These are phyloP conservation scores for Macrobrachium rosenbergii DNA, from an alignment of 1,140 invertebrate species.

Conservation along the genomic window DNA sequence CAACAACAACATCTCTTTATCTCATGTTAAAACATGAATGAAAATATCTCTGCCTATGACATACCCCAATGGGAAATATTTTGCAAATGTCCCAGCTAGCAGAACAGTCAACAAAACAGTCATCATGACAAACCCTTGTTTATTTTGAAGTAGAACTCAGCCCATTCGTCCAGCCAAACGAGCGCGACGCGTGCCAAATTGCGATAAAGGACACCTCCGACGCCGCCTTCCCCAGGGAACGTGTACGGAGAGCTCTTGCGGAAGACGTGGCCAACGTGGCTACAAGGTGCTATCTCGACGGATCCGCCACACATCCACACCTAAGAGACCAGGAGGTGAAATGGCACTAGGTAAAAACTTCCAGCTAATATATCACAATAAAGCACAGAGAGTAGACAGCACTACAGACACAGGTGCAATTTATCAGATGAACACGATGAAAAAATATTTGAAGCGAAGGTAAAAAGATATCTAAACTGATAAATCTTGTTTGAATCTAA, in stretches of 20 bases:
- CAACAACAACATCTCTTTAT: too few species aligned
- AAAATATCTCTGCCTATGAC: too few species aligned
- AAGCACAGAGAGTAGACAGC: background rate
- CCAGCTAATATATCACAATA: background rate
- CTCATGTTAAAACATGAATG: too few species aligned
- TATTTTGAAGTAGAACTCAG: constrained; percentile 90
- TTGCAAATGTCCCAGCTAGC: too few species aligned
- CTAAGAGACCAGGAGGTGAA: constrained; percentile 72
- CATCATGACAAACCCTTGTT: constrained; percentile 74
- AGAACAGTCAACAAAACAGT: background rate
- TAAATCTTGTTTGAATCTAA: too few species aligned
- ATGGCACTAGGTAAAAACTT: background rate
- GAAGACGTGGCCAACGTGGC: constrained; percentile 98
- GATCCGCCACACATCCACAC: constrained; percentile 98
- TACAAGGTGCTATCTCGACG: constrained; percentile 95
- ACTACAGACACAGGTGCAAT: too few species aligned
- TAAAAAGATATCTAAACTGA: too few species aligned
- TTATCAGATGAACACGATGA: too few species aligned
- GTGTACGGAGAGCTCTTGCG: constrained; percentile 93
- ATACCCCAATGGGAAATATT: too few species aligned
- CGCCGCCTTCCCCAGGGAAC: constrained; percentile 76
- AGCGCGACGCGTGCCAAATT: constrained; percentile 90
- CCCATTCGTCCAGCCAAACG: constrained; percentile 97
- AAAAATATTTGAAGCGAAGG: too few species aligned
- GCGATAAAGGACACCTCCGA: constrained; percentile 87